Conservation (phyloP, 2,113 vertebrate species). For the Stercorarius parasiticus region DNA sequence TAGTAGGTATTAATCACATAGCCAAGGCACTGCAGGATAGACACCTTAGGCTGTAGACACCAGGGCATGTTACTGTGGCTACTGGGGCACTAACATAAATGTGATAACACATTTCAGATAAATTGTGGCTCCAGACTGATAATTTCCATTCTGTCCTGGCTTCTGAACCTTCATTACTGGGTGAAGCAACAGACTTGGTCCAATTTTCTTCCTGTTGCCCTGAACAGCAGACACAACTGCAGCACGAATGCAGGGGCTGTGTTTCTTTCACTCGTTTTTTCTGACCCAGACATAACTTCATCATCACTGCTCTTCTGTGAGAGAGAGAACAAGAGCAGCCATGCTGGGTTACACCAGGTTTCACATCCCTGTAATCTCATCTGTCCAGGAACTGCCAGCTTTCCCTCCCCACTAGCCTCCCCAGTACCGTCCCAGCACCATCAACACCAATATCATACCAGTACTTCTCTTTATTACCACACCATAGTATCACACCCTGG, state of each 20-base stretch:
- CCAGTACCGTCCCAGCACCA: neutral
- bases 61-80: neutral
- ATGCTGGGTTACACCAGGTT: neutral
- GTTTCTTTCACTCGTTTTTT: neutral
- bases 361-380: neutral
- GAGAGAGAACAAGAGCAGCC: neutral
- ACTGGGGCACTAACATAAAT: neutral
- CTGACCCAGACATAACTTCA: neutral
- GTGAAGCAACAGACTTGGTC: neutral
- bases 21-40: neutral
- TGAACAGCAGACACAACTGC: neutral
- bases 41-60: neutral
- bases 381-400: neutral
- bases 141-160: neutral
- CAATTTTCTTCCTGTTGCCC: neutral
- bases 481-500: neutral
- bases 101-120: neutral
- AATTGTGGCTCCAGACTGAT: neutral
- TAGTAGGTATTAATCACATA: neutral
- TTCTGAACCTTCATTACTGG: neutral
- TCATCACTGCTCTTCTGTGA: neutral
- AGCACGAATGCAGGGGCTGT: accelerated
- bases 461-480: neutral
- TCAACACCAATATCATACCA: neutral
- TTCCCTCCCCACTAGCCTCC: neutral